phyloP scores from a whole-genome alignment of 2,113 vertebrate species.

The Psettodes erumei region DNA sequence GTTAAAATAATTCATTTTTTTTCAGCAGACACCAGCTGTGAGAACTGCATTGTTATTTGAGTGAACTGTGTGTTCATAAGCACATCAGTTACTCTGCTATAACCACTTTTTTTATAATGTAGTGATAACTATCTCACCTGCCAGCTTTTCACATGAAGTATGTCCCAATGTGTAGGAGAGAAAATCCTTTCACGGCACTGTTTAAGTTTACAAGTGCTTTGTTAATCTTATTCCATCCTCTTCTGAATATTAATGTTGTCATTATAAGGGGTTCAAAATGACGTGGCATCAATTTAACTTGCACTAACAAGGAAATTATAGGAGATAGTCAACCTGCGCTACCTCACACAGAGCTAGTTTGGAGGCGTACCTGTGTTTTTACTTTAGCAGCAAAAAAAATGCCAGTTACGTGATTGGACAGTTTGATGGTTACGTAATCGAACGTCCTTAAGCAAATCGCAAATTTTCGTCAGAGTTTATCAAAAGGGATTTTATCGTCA shows the following conservation, averaged over 20 bases:
- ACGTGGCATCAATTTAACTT: conserved; percentile 7
- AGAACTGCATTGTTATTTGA: conserved; percentile 20
- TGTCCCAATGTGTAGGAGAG: background rate
- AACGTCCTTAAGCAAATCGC: background rate
- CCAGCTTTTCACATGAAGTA: background rate
- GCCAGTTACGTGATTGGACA: background rate
- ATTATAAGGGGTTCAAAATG: conserved; percentile 13
- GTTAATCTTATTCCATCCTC: background rate
- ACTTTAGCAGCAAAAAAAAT: background rate
- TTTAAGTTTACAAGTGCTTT: background rate
- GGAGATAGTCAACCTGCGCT: conserved; percentile 45
- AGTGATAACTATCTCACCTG: background rate
- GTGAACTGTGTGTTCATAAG: background rate
- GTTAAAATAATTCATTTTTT: conserved; percentile 22
- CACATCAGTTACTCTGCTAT: background rate
- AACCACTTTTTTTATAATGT: background rate
- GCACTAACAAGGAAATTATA: conserved; percentile 26
- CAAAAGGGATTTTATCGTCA: background rate
- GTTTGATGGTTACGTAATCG: background rate
- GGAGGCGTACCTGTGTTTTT: conserved; percentile 23
- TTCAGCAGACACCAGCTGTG: background rate
- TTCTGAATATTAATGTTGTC: background rate
- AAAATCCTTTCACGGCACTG: background rate
- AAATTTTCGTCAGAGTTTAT: conserved; percentile 1
- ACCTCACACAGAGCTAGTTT: conserved; percentile 61